These are phyloP conservation scores for Xestoiulus laeticollis DNA, from an alignment of 2,888 invertebrate species.

Conservation along the genomic window DNA sequence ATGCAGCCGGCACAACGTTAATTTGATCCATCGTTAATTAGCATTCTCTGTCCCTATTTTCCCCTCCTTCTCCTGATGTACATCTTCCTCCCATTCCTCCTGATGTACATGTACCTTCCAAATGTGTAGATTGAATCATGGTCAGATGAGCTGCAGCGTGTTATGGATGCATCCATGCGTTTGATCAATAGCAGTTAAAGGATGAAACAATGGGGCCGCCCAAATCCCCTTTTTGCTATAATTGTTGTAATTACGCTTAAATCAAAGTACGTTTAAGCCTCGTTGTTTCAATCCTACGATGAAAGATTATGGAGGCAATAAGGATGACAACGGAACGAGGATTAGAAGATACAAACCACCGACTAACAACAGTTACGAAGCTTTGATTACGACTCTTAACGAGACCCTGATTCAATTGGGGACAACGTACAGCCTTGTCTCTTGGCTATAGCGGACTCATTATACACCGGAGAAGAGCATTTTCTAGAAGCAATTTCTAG, in stretches of 20 bases:
- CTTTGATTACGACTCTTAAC: neutral
- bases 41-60: neutral
- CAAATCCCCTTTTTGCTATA: constrained; percentile 24
- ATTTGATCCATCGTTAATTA: constrained; percentile 21
- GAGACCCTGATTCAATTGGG: neutral
- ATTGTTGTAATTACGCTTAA: constrained; percentile 41
- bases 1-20: constrained; percentile 2
- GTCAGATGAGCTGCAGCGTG: neutral
- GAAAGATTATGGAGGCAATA: constrained; percentile 23
- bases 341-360: constrained; percentile 6
- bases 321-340: neutral
- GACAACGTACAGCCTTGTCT: too few species aligned
- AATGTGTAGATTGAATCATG: neutral
- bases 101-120: neutral
- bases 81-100: neutral
- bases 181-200: constrained; percentile 22
- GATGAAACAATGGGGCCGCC: constrained; percentile 14
- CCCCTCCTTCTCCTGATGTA: neutral
- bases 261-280: constrained; percentile 31
- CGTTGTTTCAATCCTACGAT: neutral
- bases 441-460: too few species aligned
- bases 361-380: neutral
- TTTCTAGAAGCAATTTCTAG: too few species aligned
- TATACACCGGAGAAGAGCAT: too few species aligned
- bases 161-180: constrained; percentile 20